These are phyloP conservation scores for Urophycis tenuis DNA, from an alignment of 2,797 vertebrate species.

Conservation along the genomic window DNA sequence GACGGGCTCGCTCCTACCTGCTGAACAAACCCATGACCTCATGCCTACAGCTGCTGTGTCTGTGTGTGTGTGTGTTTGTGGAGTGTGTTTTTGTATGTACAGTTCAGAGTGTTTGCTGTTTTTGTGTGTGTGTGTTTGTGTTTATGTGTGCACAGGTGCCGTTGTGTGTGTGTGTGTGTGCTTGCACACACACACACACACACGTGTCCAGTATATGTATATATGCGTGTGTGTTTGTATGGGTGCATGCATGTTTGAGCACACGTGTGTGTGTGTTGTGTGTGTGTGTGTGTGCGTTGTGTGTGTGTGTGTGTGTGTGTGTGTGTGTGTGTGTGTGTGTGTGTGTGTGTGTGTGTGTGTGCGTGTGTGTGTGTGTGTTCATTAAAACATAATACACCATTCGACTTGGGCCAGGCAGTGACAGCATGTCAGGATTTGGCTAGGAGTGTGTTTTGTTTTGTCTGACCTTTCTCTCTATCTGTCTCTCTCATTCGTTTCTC, in stretches of 20 bases:
- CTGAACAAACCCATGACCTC: constrained; percentile 65
- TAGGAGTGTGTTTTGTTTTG: neutral
- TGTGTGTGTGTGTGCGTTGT: neutral
- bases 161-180: neutral
- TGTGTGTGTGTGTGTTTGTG: constrained; percentile 12
- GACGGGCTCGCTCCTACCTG: constrained; percentile 53
- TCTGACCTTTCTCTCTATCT: neutral
- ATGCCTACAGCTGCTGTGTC: constrained; percentile 46
- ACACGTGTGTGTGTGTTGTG: neutral
- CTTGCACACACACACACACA: neutral
- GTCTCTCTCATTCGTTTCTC: no score
- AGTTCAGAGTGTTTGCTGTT: neutral
- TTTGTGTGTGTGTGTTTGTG: neutral
- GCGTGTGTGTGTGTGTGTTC: constrained; percentile 3
- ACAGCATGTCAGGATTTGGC: neutral
- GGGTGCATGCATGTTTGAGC: constrained; percentile 9
- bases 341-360: constrained; percentile 6
- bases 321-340: neutral
- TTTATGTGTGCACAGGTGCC: neutral
- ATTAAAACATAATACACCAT: constrained; percentile 18
- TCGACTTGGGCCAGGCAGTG: constrained; percentile 4
- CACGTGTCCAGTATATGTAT: neutral
- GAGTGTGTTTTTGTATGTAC: constrained; percentile 3
- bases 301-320: constrained; percentile 4
- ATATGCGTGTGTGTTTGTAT: constrained; percentile 8